phyloP scores from a whole-genome alignment of 1,140 invertebrate species.

The Lysiphlebus fabarum region DNA sequence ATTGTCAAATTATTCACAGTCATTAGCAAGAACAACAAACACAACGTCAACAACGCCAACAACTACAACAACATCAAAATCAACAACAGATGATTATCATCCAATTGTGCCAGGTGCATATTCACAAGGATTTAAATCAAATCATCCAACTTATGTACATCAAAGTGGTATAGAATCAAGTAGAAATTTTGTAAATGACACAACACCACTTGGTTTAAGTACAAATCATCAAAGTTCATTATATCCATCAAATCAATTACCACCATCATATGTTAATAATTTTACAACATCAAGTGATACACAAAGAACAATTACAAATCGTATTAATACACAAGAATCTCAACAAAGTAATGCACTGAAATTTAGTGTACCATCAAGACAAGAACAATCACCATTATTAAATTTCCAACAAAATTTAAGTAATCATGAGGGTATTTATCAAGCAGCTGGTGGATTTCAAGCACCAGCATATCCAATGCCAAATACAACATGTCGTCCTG shows the following conservation, averaged over 20 bases:
- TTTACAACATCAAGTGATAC: slow-evolving; percentile 30
- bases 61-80: slow-evolving; percentile 21
- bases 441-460: slow-evolving; percentile 39
- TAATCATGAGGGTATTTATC: slow-evolving; percentile 44
- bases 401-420: slow-evolving; percentile 43
- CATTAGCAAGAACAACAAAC: slow-evolving; percentile 25
- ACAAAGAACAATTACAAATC: slow-evolving; percentile 29
- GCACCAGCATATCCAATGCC: slow-evolving; percentile 44
- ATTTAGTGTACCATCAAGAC: slow-evolving; percentile 33
- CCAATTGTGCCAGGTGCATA: slow-evolving; percentile 28
- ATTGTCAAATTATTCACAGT: slow-evolving; percentile 30
- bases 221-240: slow-evolving; percentile 43
- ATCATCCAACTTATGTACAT: slow-evolving; percentile 35
- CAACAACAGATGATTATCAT: slow-evolving; percentile 32
- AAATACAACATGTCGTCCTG: slow-evolving; percentile 38
- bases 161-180: slow-evolving; percentile 36
- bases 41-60: slow-evolving; percentile 27
- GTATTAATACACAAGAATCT: slow-evolving; percentile 31
- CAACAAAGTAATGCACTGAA: slow-evolving; percentile 32
- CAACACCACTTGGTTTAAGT: slow-evolving; percentile 31
- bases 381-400: slow-evolving; percentile 39
- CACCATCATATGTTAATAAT: slow-evolving; percentile 31
- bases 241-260: slow-evolving; percentile 39
- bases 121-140: slow-evolving; percentile 42
- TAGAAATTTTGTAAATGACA: slow-evolving; percentile 35